Base-by-base conservation (phyloP, 2,113 vertebrate species). In the Poecile atricapillus region DNA sequence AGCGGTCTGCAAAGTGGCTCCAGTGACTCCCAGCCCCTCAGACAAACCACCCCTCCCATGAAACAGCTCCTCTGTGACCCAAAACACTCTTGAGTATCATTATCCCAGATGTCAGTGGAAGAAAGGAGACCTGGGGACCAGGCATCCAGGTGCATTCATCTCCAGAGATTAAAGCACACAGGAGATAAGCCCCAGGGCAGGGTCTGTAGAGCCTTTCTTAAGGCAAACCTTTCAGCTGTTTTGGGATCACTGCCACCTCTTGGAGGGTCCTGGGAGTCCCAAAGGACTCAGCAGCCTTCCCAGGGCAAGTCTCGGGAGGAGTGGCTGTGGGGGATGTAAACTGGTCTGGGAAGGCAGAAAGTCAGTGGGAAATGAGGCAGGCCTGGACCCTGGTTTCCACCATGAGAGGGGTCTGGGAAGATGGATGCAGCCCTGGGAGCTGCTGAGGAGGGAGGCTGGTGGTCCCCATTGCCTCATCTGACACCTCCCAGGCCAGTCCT, bases 391-490 rank as follows among this genome's bases (percentile, higher is more conserved):
- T 53, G 25, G 24, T 33, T 78, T n/a, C 55, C n/a, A 90, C 22
- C 24, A 23, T 8, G 0, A 0, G 35, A 67, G 24, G 39, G 15
- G 39, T 39, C 17, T 27, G 43, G 7, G 18, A 52, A 60, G 47
- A 53, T 39, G 33, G 24, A 80, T 60, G 33, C 8, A 1, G 25
- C 21, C 21, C 76, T 58, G 39, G 20, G 9, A 90, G 14, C 35
- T 22, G 11, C 33, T 1, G 3, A 13, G 19, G 37, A 60, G 12
- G 19, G n/a, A 67, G 22, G 63, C 24, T 55, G 39, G n/a, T 35
- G 43, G 60, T 53, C 60, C 13, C 33, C 0, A 0, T 30, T 25
- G 13, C 76, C n/a, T 69, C 12, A 13, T 53, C 30, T 55, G 44
- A 59, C 69, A 69, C 62, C n/a, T 69, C 59, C 50, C 69, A 49